Evolutionary conservation across 2,888 invertebrate genomes (phyloP).

Genomic region (Agrochola lychnidis): DNA sequence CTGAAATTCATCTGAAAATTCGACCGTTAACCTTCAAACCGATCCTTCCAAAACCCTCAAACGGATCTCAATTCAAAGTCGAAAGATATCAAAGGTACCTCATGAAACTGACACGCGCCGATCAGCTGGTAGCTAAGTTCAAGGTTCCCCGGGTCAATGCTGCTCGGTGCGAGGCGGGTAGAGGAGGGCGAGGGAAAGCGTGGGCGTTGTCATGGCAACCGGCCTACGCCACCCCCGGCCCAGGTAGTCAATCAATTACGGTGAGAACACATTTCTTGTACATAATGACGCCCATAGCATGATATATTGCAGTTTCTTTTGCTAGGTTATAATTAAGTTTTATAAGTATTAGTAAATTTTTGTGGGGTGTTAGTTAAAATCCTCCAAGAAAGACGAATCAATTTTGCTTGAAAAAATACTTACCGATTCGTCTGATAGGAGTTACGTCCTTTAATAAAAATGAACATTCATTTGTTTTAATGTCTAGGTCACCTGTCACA

Average conservation of each 20-base stretch:
- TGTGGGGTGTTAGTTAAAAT: neutral
- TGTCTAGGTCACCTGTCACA: neutral
- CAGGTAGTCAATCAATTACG: constrained; percentile 88
- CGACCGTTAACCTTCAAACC: neutral
- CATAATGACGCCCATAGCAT: constrained; percentile 47
- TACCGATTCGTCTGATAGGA: neutral
- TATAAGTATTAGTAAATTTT: neutral
- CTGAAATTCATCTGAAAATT: constrained; percentile 15
- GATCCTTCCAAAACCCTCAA: constrained; percentile 13
- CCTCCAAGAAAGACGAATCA: neutral
- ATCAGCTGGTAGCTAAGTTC: constrained; percentile 84
- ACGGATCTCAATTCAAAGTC: constrained; percentile 21
- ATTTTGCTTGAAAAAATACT: neutral
- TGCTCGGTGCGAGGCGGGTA: constrained; percentile 61
- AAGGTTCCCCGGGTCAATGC: constrained; percentile 88
- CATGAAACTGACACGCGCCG: constrained; percentile 72
- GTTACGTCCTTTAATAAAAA: neutral
- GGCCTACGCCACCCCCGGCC: constrained; percentile 84
- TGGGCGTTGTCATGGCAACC: constrained; percentile 87
- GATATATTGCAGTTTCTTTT: constrained; percentile 50
- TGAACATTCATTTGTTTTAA: neutral
- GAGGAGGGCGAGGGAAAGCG: constrained; percentile 70
- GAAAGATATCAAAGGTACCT: constrained; percentile 46
- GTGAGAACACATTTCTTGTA: constrained; percentile 75
- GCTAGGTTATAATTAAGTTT: neutral